Percentiles rank a stretch among this genome's conserved stretches.
phyloP scores from a whole-genome alignment of 2,888 invertebrate genomes.

The Papilio gigon region DNA sequence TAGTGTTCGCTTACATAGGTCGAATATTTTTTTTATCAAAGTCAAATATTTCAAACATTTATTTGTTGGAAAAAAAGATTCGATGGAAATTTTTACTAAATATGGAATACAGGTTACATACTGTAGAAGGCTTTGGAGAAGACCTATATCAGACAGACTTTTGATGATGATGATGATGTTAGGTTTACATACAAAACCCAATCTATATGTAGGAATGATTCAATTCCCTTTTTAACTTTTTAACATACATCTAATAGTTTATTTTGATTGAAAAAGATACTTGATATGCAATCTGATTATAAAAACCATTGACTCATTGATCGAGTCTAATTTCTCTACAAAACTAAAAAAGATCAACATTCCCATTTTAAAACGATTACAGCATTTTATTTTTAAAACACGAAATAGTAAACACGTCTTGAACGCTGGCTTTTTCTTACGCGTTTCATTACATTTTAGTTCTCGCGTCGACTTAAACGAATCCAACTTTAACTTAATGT shows the following conservation, averaged over 20 bases:
- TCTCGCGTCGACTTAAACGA: constrained; percentile 29
- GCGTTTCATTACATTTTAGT: constrained; percentile 35
- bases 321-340: background rate
- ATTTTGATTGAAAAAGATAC: too few species aligned
- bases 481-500: constrained; percentile 33
- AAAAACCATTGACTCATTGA: background rate
- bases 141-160: too few species aligned
- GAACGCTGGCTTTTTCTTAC: constrained; percentile 18
- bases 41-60: background rate
- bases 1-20: constrained; percentile 1
- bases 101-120: background rate
- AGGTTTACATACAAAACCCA: too few species aligned
- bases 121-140: too few species aligned
- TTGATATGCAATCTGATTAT: background rate
- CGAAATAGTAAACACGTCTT: constrained; percentile 17
- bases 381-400: constrained; percentile 1
- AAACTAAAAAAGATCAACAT: background rate
- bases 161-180: too few species aligned
- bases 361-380: background rate
- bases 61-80: background rate
- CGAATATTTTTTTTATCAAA: constrained; percentile 19
- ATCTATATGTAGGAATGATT: too few species aligned
- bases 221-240: too few species aligned
- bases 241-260: too few species aligned
- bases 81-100: background rate